phyloP scores from a whole-genome alignment of 2,797 vertebrate genomes.

The Myotis findleyi region DNA sequence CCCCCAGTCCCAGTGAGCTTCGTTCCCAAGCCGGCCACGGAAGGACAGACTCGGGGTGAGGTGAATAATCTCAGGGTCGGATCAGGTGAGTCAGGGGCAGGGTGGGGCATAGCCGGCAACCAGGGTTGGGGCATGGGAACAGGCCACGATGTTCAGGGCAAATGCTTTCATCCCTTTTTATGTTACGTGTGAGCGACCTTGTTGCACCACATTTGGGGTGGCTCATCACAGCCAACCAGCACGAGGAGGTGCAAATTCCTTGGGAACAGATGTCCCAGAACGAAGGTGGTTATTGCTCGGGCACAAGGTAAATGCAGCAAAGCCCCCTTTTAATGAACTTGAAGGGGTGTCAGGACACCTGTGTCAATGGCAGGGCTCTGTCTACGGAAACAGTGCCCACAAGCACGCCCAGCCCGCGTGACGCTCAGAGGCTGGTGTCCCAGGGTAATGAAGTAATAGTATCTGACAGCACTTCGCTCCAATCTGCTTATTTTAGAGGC shows the following conservation, averaged over 20 bases:
- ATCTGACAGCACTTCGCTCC: not conserved
- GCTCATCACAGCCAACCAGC: not conserved
- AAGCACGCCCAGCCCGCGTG: not conserved
- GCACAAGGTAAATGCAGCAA: slow-evolving; percentile 13
- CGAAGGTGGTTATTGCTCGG: not conserved
- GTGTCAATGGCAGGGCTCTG: not conserved
- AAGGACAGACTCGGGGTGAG: not conserved
- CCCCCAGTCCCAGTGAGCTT: not conserved
- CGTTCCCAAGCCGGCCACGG: not conserved
- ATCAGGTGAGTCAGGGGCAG: not conserved
- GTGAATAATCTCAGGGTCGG: not conserved
- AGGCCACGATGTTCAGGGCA: not conserved
- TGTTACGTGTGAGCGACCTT: not conserved
- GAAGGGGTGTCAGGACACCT: not conserved
- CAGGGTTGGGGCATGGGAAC: accelerated
- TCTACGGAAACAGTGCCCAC: not conserved
- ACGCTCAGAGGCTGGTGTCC: not conserved
- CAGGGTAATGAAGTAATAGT: not conserved
- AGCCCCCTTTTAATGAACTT: slow-evolving; percentile 38
- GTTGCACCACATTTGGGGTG: not conserved
- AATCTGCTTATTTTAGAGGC: not conserved
- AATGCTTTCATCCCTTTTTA: not conserved
- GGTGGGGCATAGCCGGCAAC: too few species aligned
- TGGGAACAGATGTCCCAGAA: not conserved
- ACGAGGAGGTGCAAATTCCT: not conserved